Base-by-base conservation (phyloP, 2,888 invertebrate species). In the Phorcus lineatus region DNA sequence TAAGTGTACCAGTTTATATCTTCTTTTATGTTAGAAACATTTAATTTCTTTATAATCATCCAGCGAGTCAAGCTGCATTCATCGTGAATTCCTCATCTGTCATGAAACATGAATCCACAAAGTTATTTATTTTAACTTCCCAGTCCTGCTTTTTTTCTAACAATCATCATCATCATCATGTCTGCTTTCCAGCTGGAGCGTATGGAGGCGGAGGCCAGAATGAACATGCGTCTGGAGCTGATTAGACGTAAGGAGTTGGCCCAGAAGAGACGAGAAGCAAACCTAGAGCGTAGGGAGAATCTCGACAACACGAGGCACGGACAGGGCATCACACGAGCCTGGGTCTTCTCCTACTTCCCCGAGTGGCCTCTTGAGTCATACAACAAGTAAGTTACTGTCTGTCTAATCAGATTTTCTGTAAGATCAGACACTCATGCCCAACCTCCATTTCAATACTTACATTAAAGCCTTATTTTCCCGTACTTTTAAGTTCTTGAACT, bases 331-430 rank as follows among this genome's bases (percentile, higher is more conserved):
- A 91, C 90, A 22, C 83, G 88, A 40, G 86, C 91, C 1, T 92
- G 91, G 91, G 88, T 89, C 11, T 92, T 90, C 82, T 90, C 91
- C 19, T 92, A 92, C 82, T 92, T 90, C 83, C 85, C 91, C 24
- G 77, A 82, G 16, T 92, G 92, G 91, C 91, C 91, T 16, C 82
- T 89, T 62, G 91, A 91, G 57, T 88, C 87, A 19, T 92, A 91
- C 82, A 86, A 87, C 80, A 89, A 86, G 92, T 92, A 81, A 81
- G 86, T 74, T 55, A 3, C 52, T 52, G n/a, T 67, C 6, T 28
- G 24, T 62, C 22, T 13, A 31, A 16, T 67, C n/a, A 24, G 24
- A 31, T 67, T n/a, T 67, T 28, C 11, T 28, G 16, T 6, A 47
- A 31, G 1, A 11, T 57, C 9, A 57, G 7, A 57, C 55, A 19